Percentiles rank a stretch among this genome's conserved stretches.
Conservation (phyloP, 2,888 invertebrate species). For the Dermolepida albohirtum region DNA sequence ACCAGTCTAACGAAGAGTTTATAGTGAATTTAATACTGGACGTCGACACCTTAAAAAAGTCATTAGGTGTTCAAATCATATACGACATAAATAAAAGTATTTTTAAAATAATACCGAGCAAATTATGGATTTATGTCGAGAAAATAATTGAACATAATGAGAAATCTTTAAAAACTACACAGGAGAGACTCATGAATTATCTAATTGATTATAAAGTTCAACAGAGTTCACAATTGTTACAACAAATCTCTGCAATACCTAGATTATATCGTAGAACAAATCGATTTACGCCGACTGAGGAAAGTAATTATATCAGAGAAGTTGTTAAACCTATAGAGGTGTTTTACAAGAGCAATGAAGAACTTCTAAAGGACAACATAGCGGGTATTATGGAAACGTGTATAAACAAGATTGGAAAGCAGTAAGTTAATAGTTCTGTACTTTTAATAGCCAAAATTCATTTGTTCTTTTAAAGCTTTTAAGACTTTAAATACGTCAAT, state of each 20-base stretch:
- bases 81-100: slow-evolving; percentile 51
- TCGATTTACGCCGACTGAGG: slow-evolving; percentile 83
- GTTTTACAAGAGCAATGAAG: slow-evolving; percentile 69
- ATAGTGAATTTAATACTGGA: slow-evolving; percentile 43
- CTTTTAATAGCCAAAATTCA: too few species aligned
- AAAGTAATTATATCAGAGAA: slow-evolving; percentile 76
- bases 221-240: slow-evolving; percentile 72
- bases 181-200: slow-evolving; percentile 52
- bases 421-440: too few species aligned
- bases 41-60: slow-evolving; percentile 35
- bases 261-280: slow-evolving; percentile 93
- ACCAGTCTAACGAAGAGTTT: slow-evolving; percentile 17
- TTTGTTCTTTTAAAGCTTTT: too few species aligned
- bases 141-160: slow-evolving; percentile 55
- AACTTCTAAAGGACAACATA: slow-evolving; percentile 61
- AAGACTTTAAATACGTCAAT: too few species aligned
- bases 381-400: slow-evolving; percentile 64
- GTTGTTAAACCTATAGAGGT: slow-evolving; percentile 66
- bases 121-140: slow-evolving; percentile 51
- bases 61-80: slow-evolving; percentile 25
- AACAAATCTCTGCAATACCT: slow-evolving; percentile 93
- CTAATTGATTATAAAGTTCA: slow-evolving; percentile 55
- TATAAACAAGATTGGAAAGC: slow-evolving; percentile 65
- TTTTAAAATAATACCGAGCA: slow-evolving; percentile 54
- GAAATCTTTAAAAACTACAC: slow-evolving; percentile 47